Base-by-base conservation (phyloP, 2,797 vertebrate genomes). In the Taenioides sp. region DNA sequence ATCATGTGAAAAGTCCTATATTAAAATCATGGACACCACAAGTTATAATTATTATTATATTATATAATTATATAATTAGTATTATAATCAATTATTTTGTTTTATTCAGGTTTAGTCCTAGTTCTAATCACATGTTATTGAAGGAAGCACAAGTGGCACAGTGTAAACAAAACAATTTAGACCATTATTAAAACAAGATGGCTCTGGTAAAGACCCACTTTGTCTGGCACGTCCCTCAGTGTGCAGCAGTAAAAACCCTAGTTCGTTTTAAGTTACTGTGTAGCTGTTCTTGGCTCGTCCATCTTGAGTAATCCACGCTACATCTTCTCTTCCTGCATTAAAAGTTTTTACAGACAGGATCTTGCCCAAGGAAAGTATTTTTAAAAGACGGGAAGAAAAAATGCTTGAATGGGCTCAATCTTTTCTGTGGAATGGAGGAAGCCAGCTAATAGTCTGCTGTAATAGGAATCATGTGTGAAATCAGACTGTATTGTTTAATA, bases 151-250 rank as follows among this genome's bases (percentile, higher is more conserved):
- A 79, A 77, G 80, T 73, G 4, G 74, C 73, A 22, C 57, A 20
- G 63, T 54, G 79, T 81, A 82, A 89, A 89, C 80, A 81, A 0
- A 18, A 59, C 66, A 49, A 61, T 83, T 78, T 83, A 59, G 71
- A 43, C 3, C 28, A 69, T 87, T 83, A 88, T 90, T 84, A 80
- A 78, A 83, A 70, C 76, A 80, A 73, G 77, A 84, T 84, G 84
- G 73, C 70, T 80, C 74, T 71, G 76, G 73, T 58, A 22, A 76
- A 77, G 69, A 67, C 79, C 72, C 55, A 7, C 72, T 74, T 76
- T 49, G 80, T 72, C 84, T 81, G 83, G 81, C 66, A 73, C 22
- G 43, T 76, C 64, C 60, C 75, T 12, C 79, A 78, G 67, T 75
- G 47, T 27, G 1, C 47, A 47, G 72, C 79, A 74, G 65, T 70